These are phyloP conservation scores for Molossus alvarezi DNA, from an alignment of 2,797 vertebrate species.

Conservation along the genomic window DNA sequence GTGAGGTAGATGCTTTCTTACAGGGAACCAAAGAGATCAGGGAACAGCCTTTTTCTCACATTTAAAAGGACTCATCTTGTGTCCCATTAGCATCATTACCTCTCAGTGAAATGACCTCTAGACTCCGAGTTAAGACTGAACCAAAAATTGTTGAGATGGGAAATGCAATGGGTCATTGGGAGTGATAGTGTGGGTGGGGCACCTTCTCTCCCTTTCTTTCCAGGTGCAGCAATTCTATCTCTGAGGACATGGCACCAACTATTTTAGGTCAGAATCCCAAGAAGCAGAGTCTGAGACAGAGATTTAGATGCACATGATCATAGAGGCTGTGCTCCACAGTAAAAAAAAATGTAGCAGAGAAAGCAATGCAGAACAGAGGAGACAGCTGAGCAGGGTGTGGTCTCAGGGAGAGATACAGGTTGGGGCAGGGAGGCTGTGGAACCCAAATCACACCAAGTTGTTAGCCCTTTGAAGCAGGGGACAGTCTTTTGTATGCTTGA, in stretches of 20 bases:
- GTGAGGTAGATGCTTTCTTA: neutral
- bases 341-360: neutral
- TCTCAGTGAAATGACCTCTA: neutral
- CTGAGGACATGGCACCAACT: neutral
- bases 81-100: accelerated
- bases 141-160: neutral
- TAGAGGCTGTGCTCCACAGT: accelerated
- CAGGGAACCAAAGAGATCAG: neutral
- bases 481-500: accelerated
- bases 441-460: accelerated
- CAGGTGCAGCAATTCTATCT: neutral
- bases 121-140: neutral
- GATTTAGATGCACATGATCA: neutral
- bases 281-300: neutral
- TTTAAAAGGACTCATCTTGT: neutral
- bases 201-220: neutral
- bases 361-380: neutral
- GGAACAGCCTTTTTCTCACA: neutral
- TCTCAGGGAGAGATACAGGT: neutral
- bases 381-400: no score
- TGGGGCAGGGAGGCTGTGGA: neutral
- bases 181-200: accelerated
- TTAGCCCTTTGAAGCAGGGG: neutral
- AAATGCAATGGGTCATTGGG: accelerated
- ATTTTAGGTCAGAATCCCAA: neutral